A percentile compares a stretch with the other conserved stretches of the same genome.
These are phyloP conservation scores for Drosophila rellima DNA, from an alignment of 2,888 invertebrate species.

Conservation along the genomic window DNA sequence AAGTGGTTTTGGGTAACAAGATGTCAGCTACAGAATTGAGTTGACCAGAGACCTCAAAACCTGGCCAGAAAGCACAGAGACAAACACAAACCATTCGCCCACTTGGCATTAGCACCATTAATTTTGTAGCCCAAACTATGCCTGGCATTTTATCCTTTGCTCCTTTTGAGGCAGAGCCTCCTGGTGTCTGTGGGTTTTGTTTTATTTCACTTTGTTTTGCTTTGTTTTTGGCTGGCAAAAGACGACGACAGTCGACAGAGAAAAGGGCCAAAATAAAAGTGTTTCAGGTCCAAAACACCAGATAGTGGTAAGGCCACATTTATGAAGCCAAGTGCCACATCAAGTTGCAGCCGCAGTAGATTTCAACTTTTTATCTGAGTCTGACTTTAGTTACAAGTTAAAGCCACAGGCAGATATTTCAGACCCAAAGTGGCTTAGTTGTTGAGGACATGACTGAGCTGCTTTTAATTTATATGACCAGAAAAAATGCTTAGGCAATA, in stretches of 20 bases:
- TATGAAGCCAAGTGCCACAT: constrained; percentile 60
- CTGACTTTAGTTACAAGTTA: constrained; percentile 55
- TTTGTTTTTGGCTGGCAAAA: constrained; percentile 36
- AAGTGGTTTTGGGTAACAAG: constrained; percentile 63
- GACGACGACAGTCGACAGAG: constrained; percentile 13
- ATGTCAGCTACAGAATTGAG: constrained; percentile 60
- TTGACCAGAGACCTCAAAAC: constrained; percentile 41
- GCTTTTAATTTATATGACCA: constrained; percentile 76
- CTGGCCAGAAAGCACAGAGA: constrained; percentile 15
- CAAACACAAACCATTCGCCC: constrained; percentile 18
- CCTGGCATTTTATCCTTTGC: constrained; percentile 50
- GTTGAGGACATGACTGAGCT: constrained; percentile 57
- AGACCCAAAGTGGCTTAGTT: constrained; percentile 73
- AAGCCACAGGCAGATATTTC: constrained; percentile 73
- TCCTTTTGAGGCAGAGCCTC: constrained; percentile 19
- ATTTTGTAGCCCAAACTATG: constrained; percentile 72
- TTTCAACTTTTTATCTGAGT: constrained; percentile 72
- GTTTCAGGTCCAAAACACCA: constrained; percentile 50
- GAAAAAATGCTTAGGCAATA: constrained; percentile 46
- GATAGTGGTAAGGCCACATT: constrained; percentile 59
- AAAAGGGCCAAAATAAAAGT: constrained; percentile 48
- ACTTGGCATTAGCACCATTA: constrained; percentile 77
- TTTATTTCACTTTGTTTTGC: constrained; percentile 32
- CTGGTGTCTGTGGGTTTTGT: constrained; percentile 34
- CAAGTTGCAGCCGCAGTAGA: constrained; percentile 75